These are phyloP conservation scores for Mesochorus sp. DNA, from an alignment of 2,888 invertebrate genomes.

Conservation along the genomic window DNA sequence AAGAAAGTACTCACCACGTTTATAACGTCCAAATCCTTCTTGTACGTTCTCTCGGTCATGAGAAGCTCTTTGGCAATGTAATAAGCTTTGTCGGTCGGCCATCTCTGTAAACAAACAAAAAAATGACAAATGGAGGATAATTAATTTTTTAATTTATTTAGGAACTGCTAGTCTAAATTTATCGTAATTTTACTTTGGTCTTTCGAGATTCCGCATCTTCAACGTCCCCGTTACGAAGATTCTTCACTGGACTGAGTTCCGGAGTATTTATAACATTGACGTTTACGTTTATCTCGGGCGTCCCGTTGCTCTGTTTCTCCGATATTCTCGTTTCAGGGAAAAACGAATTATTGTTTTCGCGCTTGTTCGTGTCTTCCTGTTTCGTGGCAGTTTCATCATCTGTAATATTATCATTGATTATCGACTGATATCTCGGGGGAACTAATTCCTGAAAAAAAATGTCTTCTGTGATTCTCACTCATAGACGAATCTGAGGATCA, in stretches of 20 bases:
- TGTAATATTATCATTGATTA: too few relatives aligned
- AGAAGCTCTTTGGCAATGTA: slow-evolving; percentile 95
- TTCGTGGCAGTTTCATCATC: slow-evolving; percentile 67
- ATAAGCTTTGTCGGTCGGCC: slow-evolving; percentile 88
- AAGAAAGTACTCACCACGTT: slow-evolving; percentile 87
- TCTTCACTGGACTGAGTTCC: slow-evolving; percentile 78
- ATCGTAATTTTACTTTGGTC: slow-evolving; percentile 66
- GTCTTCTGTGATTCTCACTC: slow-evolving; percentile 39
- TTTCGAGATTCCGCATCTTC: slow-evolving; percentile 71
- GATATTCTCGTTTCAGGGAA: slow-evolving; percentile 67
- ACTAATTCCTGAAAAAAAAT: too few relatives aligned
- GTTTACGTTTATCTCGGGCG: slow-evolving; percentile 68
- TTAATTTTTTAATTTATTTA: slow-evolving; percentile 36
- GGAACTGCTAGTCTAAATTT: too few relatives aligned
- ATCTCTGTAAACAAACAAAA: slow-evolving; percentile 83
- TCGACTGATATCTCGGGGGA: too few relatives aligned
- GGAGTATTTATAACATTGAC: slow-evolving; percentile 72
- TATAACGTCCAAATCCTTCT: slow-evolving; percentile 95
- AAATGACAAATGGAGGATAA: slow-evolving; percentile 7
- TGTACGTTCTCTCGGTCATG: slow-evolving; percentile 98
- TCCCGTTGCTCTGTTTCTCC: slow-evolving; percentile 71
- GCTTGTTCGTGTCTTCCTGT: slow-evolving; percentile 63
- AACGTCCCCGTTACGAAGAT: slow-evolving; percentile 74
- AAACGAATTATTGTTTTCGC: slow-evolving; percentile 78
- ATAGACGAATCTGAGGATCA: slow-evolving; percentile 29